These are phyloP conservation scores for Equus quagga DNA, from an alignment of 2,113 vertebrate genomes.

Conservation along the genomic window DNA sequence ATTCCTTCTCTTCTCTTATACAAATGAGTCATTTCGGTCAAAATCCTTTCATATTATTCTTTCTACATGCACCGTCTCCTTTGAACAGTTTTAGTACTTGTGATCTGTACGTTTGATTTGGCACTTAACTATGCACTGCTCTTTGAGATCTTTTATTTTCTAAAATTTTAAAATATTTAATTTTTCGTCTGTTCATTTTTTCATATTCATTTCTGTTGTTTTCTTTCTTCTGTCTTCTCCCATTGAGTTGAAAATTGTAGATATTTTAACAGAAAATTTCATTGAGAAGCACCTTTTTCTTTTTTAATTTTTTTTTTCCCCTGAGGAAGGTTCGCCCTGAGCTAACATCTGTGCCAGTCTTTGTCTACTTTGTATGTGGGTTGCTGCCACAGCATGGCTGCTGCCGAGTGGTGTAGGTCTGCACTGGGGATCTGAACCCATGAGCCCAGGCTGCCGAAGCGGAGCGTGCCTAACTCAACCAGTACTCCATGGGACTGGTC, in stretches of 20 bases:
- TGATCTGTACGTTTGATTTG: background rate
- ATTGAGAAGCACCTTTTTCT: background rate
- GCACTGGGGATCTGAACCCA: no score
- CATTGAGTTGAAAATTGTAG: background rate
- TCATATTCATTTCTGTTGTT: background rate
- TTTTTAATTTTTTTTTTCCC: no score
- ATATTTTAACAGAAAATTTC: conserved; percentile 33
- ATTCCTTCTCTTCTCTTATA: background rate
- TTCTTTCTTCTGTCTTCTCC: background rate
- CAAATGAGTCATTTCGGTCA: background rate
- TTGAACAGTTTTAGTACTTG: conserved; percentile 14
- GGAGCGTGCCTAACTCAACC: no score
- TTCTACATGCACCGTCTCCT: background rate
- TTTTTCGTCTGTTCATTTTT: conserved; percentile 13
- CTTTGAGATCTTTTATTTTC: conserved; percentile 19
- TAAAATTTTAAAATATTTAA: conserved; percentile 17
- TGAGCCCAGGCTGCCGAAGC: no score
- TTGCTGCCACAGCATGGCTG: no score
- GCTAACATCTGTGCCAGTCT: no score
- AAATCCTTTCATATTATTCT: background rate
- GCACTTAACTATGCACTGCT: background rate
- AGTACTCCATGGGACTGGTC: no score
- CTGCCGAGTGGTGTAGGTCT: no score
- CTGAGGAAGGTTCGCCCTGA: no score
- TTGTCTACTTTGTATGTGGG: no score